phyloP scores from a whole-genome alignment of 2,113 vertebrate genomes.

The Notechis scutatus region DNA sequence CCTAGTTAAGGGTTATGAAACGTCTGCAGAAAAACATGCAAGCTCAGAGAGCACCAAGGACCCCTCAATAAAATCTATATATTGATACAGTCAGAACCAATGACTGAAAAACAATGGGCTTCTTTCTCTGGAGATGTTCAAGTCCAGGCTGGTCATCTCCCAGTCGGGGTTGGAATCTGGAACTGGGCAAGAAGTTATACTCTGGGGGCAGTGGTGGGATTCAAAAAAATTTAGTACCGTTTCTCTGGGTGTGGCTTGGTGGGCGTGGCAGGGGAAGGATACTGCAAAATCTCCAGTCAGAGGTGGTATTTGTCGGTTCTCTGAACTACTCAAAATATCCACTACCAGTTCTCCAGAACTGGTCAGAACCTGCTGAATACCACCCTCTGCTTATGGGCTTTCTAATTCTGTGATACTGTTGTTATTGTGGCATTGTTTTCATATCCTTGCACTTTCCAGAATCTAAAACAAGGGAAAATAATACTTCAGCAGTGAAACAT shows the following conservation, averaged over 20 bases:
- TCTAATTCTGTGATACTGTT: neutral
- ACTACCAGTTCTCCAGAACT: too few species aligned
- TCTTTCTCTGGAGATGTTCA: neutral
- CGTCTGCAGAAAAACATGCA: too few species aligned
- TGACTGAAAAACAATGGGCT: neutral
- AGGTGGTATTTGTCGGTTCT: too few species aligned
- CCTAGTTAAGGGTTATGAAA: too few species aligned
- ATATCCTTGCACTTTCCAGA: neutral
- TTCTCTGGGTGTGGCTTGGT: too few species aligned
- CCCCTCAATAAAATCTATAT: too few species aligned
- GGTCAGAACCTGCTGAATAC: too few species aligned
- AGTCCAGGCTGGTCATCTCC: neutral
- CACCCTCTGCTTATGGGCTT: neutral
- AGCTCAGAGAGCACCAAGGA: too few species aligned
- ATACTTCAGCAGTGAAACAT: constrained; percentile 1
- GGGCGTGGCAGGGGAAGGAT: too few species aligned
- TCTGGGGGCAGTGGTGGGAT: neutral
- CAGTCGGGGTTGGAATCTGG: neutral
- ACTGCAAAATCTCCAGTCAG: too few species aligned
- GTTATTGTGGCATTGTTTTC: neutral
- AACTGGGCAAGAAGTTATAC: neutral
- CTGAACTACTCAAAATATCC: too few species aligned
- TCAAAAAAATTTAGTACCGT: too few species aligned
- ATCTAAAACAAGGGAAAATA: neutral
- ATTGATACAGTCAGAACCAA: neutral